Conservation (phyloP, 1,140 invertebrate genomes). For the Homalodisca vitripennis region DNA sequence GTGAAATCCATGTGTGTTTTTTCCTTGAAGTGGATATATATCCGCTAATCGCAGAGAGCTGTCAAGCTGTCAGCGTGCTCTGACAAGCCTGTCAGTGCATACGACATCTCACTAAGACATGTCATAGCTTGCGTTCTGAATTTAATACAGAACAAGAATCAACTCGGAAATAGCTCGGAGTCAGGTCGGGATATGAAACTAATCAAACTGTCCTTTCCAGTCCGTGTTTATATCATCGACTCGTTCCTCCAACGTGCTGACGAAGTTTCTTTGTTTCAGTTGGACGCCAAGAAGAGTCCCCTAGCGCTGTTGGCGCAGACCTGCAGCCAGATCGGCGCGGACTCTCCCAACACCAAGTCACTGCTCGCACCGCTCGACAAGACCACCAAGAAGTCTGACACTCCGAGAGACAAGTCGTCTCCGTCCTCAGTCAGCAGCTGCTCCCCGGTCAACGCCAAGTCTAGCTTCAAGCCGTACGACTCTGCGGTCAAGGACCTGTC, state of each 20-base stretch:
- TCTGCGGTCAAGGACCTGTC: conserved; percentile 62
- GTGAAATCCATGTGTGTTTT: neutral
- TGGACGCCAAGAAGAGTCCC: conserved; percentile 98
- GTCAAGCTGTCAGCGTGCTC: neutral
- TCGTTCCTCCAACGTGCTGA: neutral
- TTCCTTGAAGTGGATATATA: neutral
- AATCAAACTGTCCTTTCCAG: conserved; percentile 24
- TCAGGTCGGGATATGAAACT: neutral
- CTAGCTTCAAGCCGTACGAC: conserved; percentile 86
- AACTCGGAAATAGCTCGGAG: conserved; percentile 5
- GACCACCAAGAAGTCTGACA: conserved; percentile 58
- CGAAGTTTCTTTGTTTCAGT: conserved; percentile 62
- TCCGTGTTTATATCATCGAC: neutral
- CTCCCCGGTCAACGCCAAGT: conserved; percentile 54
- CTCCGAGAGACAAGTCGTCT: conserved; percentile 34
- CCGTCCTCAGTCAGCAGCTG: conserved; percentile 41
- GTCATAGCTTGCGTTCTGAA: conserved; percentile 21
- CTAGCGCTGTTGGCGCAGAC: conserved; percentile 96
- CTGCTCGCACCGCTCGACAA: conserved; percentile 72
- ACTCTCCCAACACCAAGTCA: conserved; percentile 60
- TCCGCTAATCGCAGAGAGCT: conserved; percentile 18
- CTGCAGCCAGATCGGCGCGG: conserved; percentile 96
- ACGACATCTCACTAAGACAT: conserved; percentile 24
- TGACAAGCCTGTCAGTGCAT: conserved; percentile 18
- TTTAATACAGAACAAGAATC: conserved; percentile 25